phyloP scores from a whole-genome alignment of 2,888 invertebrate species.

The Megastigmus dorsalis region DNA sequence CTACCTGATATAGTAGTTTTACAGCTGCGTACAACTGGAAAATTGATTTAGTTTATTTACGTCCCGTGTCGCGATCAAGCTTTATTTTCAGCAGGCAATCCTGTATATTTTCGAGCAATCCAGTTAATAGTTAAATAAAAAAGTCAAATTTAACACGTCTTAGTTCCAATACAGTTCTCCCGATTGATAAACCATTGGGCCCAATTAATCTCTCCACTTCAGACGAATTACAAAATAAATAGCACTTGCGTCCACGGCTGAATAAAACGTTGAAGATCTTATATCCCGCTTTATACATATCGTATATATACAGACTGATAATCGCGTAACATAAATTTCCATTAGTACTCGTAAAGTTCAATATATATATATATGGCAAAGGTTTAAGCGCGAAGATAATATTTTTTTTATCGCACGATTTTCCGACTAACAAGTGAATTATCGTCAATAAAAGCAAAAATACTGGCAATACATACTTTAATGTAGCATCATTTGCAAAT shows the following conservation, averaged over 20 bases:
- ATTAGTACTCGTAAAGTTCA: background rate
- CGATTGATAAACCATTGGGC: too few species aligned
- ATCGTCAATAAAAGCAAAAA: background rate
- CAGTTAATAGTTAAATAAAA: background rate
- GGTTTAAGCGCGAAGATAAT: background rate
- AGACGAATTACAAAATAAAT: too few species aligned
- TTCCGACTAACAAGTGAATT: conserved; percentile 1
- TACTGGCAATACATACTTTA: too few species aligned
- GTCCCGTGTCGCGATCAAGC: background rate
- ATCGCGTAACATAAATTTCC: conserved; percentile 9
- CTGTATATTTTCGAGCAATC: background rate
- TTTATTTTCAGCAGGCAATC: background rate
- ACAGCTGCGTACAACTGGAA: too few species aligned
- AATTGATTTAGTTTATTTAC: conserved; percentile 1
- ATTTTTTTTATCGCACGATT: background rate
- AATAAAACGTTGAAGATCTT: background rate
- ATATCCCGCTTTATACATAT: background rate
- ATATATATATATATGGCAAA: too few species aligned
- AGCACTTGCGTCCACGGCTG: too few species aligned
- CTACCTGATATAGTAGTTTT: too few species aligned
- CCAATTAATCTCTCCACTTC: too few species aligned
- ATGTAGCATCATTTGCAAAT: too few species aligned
- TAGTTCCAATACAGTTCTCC: background rate
- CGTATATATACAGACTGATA: background rate
- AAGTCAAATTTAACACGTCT: background rate